Base-by-base conservation (phyloP, 2,113 vertebrate species). In the Heliornis fulica region DNA sequence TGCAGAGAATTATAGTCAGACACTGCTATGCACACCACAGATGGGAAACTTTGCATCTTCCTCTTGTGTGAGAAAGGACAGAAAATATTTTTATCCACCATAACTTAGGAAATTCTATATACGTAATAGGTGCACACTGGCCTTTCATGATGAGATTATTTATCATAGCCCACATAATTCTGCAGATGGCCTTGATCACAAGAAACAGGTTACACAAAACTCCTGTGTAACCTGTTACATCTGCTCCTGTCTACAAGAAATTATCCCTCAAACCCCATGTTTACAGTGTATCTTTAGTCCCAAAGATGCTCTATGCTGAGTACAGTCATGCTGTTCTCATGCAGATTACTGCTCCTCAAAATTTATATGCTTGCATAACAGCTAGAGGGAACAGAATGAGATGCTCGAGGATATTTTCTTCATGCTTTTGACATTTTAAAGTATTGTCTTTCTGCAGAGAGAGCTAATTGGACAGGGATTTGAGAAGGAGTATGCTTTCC, bases 301-400 rank as follows among this genome's bases (percentile, higher is more conserved):
- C 53, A 11, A 81, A 81, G n/a, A 88, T 28, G 18, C 11, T 86
- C 45, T 76, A 17, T 26, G 16, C 28, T 69, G 38, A 82, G 46
- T 80, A 57, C 13, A 72, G 64, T 70, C 34, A 77, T 13, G 31
- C 28, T 74, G 26, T 19, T 85, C 31, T 74, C 50, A 69, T 3
- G 51, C 5, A 65, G n/a, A 80, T 63, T 34, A 86, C 9, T 19
- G 29, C 36, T 17, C 11, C 19, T 80, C 38, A 72, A 50, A 87
- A 70, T 51, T 20, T 5, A 74, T 0, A 0, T 1, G 2, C 10
- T 29, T 36, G 23, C 2, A 0, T 43, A 78, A 46, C 25, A 71
- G 28, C 31, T 57, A 46, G n/a, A 81, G n/a, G 32, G 64, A n/a
- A 63, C 9, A 63, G 9, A 48, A 3, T 56, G 2, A 40, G 15